Evolutionary conservation across 2,888 invertebrate species (phyloP), one percentile per base, ranked within the genome.

Genomic region (Drosophila meridionalis): DNA sequence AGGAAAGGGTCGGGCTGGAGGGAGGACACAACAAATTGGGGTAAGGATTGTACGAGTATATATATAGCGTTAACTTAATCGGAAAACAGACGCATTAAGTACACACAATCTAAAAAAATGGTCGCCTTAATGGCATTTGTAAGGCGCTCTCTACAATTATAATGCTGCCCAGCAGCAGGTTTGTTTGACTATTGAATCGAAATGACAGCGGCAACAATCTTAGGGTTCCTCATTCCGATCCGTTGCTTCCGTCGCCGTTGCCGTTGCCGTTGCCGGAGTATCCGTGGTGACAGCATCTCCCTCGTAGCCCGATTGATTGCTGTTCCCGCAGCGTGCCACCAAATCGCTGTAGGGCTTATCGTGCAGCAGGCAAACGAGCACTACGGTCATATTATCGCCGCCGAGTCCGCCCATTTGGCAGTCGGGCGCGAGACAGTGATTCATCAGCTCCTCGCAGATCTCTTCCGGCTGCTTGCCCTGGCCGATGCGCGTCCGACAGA

Each of bases 371-470:
- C 97, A 97, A 65, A 99, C 95, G 45, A 99, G 94, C 42, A 99
- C 95, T 4, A 98, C 99, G 30, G 99, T 99, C 99, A 99, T 99
- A 94, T 99, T 99, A 94, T 99, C 99, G 93, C 99, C 99, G 82
- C 99, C 99, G 50, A 99, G 95, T 2, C 99, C 99, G 52, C 98
- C 98, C 95, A 99, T 98, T 90, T 98, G 97, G 90, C 98, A 97
- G 94, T 99, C 99, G 4, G 99, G 99, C 2, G 99, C 99, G 63
- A 99, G 94, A 93, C 99, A 99, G 76, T 97, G 95, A 87, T 96
- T 97, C 96, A 99, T 97, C 71, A 99, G 94, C 81, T 98, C 97
- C 93, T 99, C 99, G 93, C 99, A 99, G 69, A 99, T 98, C 92
- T 96, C 96, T 92, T 98, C 98, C 20, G 99, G 99, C 93, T 97